Base-by-base conservation (phyloP, 64 coral and sea anemone genomes). In the Montipora cactus region DNA sequence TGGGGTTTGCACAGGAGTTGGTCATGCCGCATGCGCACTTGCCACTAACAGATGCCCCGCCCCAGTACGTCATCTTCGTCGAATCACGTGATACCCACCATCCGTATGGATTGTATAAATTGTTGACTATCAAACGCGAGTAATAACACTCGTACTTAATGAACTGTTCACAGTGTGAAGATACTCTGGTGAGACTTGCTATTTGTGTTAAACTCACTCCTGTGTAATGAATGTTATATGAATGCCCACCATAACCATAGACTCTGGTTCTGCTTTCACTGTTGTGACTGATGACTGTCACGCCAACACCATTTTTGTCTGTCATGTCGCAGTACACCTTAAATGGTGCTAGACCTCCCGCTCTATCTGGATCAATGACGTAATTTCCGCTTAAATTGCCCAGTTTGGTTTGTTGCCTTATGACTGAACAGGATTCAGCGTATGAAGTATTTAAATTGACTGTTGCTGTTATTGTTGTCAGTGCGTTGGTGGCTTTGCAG, bases 61-160 rank as follows among this genome's bases (percentile, higher is more conserved):
- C 79, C 79, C 79, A 81, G 79, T 81, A 81, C 79, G 48, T 81
- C 79, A 81, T 81, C 79, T 53, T 51, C 51, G 47, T 20, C 7
- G 49, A 50, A 19, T 81, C 79, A 15, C 49, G 79, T 52, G 79
- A 81, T 28, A 81, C 47, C 79, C 79, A 81, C 79, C 77, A 79
- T 50, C 19, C 18, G 4, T 79, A 79, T 21, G 47, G 18, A 50
- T 79, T 57, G 52, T 6, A 15, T 64, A 64, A 12, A 55, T 10
- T 10, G 52, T 55, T 55, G 1, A 1, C 28, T 55, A 78, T 11
- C 77, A 79, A 79, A 6, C 15, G 4, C 7, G 37, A 79, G 1
- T 12, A 4, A 19, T 79, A 4, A 47, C 77, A 79, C 77, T 79
- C 77, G 11, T 48, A 79, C 52, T 79, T 48, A 12, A 79, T 79